These are phyloP conservation scores for Podotricha telesiphe DNA, from an alignment of 2,888 invertebrate species.

Conservation along the genomic window DNA sequence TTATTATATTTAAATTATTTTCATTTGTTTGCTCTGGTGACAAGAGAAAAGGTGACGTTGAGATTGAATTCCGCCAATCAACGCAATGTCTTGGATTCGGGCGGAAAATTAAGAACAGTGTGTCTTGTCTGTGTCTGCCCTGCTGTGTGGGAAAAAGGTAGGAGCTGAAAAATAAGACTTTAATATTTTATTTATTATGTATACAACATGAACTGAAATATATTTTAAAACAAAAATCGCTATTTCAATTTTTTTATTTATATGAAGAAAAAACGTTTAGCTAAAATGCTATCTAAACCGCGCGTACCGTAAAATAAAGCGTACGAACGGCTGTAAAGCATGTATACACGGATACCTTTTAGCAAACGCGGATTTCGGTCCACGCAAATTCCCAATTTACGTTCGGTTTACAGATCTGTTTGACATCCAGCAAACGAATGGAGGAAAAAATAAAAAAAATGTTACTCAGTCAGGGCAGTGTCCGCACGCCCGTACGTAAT, in stretches of 20 bases:
- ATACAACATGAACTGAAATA: no score
- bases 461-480: conserved; percentile 52
- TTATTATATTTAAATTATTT: no score
- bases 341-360: conserved; percentile 45
- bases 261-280: conserved; percentile 1
- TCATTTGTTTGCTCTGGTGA: no score
- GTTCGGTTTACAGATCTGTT: conserved; percentile 74
- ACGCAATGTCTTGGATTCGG: no score
- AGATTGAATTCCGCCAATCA: no score
- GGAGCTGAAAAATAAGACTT: no score
- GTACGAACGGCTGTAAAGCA: conserved; percentile 31
- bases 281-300: conserved; percentile 26
- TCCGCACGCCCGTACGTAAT: conserved; percentile 65
- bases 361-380: conserved; percentile 57
- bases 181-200: no score
- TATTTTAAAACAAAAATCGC: background rate
- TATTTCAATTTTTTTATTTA: background rate
- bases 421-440: conserved; percentile 72
- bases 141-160: no score
- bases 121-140: no score
- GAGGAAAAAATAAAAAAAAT: conserved; percentile 58
- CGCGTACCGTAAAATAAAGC: conserved; percentile 36
- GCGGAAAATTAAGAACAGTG: no score
- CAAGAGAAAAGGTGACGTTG: no score
- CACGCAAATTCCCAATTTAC: conserved; percentile 65